phyloP scores from a whole-genome alignment of 2,113 vertebrate species.

The Mixornis gularis region DNA sequence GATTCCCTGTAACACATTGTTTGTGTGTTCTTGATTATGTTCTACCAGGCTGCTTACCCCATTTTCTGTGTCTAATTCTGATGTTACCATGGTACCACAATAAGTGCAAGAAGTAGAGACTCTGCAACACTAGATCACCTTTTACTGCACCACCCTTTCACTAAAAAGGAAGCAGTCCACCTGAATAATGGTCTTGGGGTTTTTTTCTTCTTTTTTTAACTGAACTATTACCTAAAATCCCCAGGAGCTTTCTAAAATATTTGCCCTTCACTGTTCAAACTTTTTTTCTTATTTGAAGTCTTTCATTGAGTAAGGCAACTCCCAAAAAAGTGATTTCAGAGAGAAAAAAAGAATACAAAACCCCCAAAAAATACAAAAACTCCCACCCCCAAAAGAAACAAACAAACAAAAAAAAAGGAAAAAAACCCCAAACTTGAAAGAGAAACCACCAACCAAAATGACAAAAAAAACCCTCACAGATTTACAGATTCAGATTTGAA shows the following conservation, averaged over 20 bases:
- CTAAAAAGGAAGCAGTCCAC: background rate
- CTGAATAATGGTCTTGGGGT: background rate
- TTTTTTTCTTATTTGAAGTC: background rate
- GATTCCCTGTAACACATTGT: background rate
- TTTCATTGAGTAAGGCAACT: background rate
- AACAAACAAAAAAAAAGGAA: background rate
- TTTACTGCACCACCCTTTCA: background rate
- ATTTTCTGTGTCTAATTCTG: slow-evolving; percentile 38
- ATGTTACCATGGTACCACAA: slow-evolving; percentile 53
- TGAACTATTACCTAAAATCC: background rate
- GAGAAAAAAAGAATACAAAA: background rate
- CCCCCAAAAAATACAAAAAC: background rate
- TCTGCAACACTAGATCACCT: background rate
- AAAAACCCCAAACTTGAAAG: too few species aligned
- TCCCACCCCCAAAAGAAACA: accelerated
- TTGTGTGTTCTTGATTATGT: background rate
- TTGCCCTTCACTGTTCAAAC: background rate
- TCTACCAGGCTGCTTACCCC: background rate
- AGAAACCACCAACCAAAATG: background rate
- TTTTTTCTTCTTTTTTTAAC: background rate
- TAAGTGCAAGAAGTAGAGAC: background rate
- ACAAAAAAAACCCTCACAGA: background rate
- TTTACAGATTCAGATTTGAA: background rate
- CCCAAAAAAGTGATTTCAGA: background rate
- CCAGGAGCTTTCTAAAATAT: background rate